Evolutionary conservation across 2,113 vertebrate genomes (phyloP), one percentile per base, ranked within the genome.

Genomic region (Apistogramma diplotaenia): DNA sequence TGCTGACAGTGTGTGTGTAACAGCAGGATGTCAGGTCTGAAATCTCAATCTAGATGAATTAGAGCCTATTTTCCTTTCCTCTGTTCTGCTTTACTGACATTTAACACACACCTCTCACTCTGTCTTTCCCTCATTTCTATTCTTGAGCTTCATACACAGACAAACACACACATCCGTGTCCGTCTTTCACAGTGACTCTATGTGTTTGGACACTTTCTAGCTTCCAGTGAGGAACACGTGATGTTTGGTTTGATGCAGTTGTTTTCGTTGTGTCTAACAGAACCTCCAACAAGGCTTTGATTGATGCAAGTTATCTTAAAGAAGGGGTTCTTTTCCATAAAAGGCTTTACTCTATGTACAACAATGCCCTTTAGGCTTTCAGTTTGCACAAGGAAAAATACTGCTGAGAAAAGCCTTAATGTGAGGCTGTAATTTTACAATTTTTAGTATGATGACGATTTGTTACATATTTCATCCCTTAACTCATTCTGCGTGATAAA

Each of bases 11-110:
- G 79, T 83, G 79, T 87, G 83, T 53, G 56, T 82, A 87, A 40
- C 89, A 90, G 88, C 87, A n/a, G 87, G 88, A 71, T 15, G 2
- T 76, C 74, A 37, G 11, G 81, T 82, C 85, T 88, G 85, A 92
- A 87, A 90, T 88, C 85, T 81, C 87, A 85, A 87, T 91, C 76
- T 88, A 74, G 59, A 81, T 83, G 72, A 90, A 93, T 89, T 89
- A 81, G 81, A 82, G 70, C 15, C 29, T 58, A 59, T 86, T 85
- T 85, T 54, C 59, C 72, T 74, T 76, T 53, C 46, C 9, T 5
- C 49, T 61, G 73, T 83, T 81, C 62, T 76, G 79, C 83, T 87
- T 76, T 46, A n/a, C 79, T 81, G 83, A 78, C 56, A 31, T 54
- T 74, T 19, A 79, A 70, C 81, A 74, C 81, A 81, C 74, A 78